These are phyloP conservation scores for Seira musarum DNA, from an alignment of 2,888 invertebrate species.

Conservation along the genomic window DNA sequence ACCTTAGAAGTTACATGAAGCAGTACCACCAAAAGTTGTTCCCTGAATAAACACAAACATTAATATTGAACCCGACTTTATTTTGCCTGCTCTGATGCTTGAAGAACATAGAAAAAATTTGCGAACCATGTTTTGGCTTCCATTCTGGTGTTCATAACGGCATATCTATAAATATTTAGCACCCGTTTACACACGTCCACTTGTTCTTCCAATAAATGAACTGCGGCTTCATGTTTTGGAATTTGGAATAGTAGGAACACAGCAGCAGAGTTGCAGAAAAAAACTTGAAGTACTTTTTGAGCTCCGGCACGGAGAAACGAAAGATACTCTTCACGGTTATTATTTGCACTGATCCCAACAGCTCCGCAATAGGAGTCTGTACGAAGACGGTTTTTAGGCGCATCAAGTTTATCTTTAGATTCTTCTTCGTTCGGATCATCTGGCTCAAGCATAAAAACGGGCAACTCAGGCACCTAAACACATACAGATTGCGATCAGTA, in stretches of 20 bases:
- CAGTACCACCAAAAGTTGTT: conserved; percentile 87
- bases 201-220: conserved; percentile 85
- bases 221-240: conserved; percentile 66
- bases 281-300: conserved; percentile 87
- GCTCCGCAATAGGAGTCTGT: conserved; percentile 67
- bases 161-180: conserved; percentile 94
- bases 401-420: conserved; percentile 44
- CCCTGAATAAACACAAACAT: too few relatives aligned
- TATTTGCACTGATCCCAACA: conserved; percentile 63
- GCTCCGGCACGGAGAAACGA: conserved; percentile 84
- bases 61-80: too few relatives aligned
- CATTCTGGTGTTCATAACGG: conserved; percentile 97
- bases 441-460: conserved; percentile 82
- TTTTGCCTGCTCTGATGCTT: background rate
- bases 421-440: conserved; percentile 71
- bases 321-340: conserved; percentile 77
- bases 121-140: conserved; percentile 92
- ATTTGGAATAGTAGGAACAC: conserved; percentile 85
- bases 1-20: conserved; percentile 94
- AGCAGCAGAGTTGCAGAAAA: conserved; percentile 95
- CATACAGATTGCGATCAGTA: too few relatives aligned
- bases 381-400: conserved; percentile 59
- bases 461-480: conserved; percentile 81
- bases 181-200: conserved; percentile 97
- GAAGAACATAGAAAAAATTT: background rate